Conservation (phyloP, 2,888 invertebrate genomes). For the Temnothorax rugatulus region DNA sequence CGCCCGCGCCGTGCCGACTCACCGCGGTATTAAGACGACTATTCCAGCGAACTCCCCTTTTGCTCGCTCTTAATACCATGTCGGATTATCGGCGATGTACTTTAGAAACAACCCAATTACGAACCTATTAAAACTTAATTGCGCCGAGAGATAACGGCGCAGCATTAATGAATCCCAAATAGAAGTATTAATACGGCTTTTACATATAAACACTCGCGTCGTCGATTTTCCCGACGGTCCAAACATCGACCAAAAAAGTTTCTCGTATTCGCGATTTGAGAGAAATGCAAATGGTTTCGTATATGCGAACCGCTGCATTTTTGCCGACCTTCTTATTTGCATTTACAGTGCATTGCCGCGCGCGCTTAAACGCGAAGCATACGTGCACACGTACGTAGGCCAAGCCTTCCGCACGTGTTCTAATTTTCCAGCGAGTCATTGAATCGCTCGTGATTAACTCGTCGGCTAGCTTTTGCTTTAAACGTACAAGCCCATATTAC, state of each 20-base stretch:
- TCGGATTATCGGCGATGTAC: conserved; percentile 23
- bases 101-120: conserved; percentile 23
- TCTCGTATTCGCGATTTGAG: conserved; percentile 14
- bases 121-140: conserved; percentile 38
- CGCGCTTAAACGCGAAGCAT: conserved; percentile 23
- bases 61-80: conserved; percentile 15
- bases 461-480: conserved; percentile 20
- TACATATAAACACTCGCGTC: neutral
- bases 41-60: conserved; percentile 1
- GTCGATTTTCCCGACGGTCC: neutral
- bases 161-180: conserved; percentile 15
- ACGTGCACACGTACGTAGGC: neutral
- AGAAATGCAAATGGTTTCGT: conserved; percentile 28
- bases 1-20: neutral
- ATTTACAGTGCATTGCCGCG: conserved; percentile 41
- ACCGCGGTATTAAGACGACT: neutral
- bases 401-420: neutral
- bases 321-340: conserved; percentile 45
- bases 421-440: conserved; percentile 50
- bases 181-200: neutral
- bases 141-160: neutral
- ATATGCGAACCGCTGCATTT: conserved; percentile 21
- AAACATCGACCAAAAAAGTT: neutral
- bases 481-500: neutral
- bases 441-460: conserved; percentile 50